These are phyloP conservation scores for Cuculus canorus DNA, from an alignment of 2,797 vertebrate species.

Conservation along the genomic window DNA sequence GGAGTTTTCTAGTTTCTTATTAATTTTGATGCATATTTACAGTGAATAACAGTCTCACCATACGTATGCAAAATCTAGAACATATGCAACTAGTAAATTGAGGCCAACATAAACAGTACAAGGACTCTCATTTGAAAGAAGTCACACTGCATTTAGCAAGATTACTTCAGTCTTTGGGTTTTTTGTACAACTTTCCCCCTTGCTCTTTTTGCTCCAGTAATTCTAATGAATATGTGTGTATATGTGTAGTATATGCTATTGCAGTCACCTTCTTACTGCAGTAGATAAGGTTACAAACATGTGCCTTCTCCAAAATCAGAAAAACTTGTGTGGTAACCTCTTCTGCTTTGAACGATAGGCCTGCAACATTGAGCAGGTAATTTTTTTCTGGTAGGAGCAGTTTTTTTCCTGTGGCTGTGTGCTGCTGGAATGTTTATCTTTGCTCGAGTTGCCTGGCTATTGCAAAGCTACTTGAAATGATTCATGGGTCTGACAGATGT, in stretches of 20 bases:
- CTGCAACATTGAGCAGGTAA: slow-evolving; percentile 27
- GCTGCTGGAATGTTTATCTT: slow-evolving; percentile 88
- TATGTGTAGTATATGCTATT: background rate
- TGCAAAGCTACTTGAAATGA: slow-evolving; percentile 93
- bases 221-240: background rate
- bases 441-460: slow-evolving; percentile 88
- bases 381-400: slow-evolving; percentile 62
- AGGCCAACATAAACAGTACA: background rate
- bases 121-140: background rate
- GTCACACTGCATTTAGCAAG: background rate
- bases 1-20: background rate
- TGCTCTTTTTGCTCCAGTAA: background rate
- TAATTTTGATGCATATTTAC: background rate
- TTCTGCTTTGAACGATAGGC: background rate
- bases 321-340: background rate
- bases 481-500: slow-evolving; percentile 99
- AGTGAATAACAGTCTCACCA: background rate
- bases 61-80: background rate
- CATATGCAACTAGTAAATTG: background rate
- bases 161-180: background rate
- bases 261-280: background rate
- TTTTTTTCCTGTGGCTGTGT: slow-evolving; percentile 46
- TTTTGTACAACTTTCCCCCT: background rate
- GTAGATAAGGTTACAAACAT: background rate
- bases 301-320: background rate